phyloP scores from a whole-genome alignment of 1,140 invertebrate species.

The Hestina assimilis region DNA sequence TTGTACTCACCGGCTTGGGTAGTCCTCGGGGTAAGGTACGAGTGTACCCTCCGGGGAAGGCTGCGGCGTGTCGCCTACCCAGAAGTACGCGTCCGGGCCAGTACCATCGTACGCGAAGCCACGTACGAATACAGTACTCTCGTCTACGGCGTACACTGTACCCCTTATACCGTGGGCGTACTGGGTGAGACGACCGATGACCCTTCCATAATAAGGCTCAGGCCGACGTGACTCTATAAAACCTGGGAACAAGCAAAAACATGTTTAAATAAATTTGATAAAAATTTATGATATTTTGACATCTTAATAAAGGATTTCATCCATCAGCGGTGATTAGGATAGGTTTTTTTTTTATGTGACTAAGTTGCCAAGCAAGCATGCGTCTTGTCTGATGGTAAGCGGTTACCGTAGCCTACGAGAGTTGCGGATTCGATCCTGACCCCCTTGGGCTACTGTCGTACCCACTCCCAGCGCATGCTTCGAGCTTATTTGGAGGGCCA shows the following conservation, averaged over 20 bases:
- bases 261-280: neutral
- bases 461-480: too few species aligned
- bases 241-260: constrained; percentile 8
- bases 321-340: too few species aligned
- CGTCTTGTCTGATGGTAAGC: too few species aligned
- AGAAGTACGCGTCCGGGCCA: constrained; percentile 91
- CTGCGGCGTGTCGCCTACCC: constrained; percentile 87
- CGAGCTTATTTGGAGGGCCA: too few species aligned
- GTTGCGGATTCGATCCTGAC: too few species aligned
- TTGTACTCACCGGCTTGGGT: constrained; percentile 78
- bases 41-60: constrained; percentile 89
- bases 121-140: constrained; percentile 91
- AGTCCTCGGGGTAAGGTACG: constrained; percentile 91
- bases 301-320: too few species aligned
- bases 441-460: too few species aligned
- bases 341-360: too few species aligned
- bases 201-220: constrained; percentile 87
- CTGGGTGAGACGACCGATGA: constrained; percentile 83
- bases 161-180: constrained; percentile 89
- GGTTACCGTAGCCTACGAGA: too few species aligned
- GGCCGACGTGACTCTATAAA: constrained; percentile 56
- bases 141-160: constrained; percentile 91
- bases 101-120: constrained; percentile 92
- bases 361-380: too few species aligned
- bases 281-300: neutral